These are phyloP conservation scores for Theodoxus fluviatilis DNA, from an alignment of 2,888 invertebrate genomes.

Conservation along the genomic window DNA sequence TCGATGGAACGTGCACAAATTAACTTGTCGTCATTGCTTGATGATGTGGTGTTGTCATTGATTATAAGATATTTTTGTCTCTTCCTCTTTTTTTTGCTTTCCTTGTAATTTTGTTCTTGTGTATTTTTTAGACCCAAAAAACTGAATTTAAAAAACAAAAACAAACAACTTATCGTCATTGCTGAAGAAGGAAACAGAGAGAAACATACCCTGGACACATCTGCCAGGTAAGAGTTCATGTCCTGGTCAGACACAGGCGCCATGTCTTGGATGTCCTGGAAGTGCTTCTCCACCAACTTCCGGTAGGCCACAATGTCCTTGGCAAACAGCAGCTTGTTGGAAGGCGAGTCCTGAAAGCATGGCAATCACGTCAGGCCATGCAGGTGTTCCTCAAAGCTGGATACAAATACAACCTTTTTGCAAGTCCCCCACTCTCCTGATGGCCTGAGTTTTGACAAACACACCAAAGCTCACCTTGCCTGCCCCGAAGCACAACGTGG, in stretches of 20 bases:
- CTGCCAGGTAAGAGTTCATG: constrained; percentile 97
- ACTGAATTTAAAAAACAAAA: neutral
- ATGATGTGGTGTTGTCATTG: no score
- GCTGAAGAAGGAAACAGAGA: constrained; percentile 21
- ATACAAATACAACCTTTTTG: no score
- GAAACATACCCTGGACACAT: constrained; percentile 83
- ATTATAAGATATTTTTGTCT: no score
- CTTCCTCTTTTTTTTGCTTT: no score
- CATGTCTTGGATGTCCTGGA: constrained; percentile 75
- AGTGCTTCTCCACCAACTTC: constrained; percentile 65
- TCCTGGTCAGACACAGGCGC: constrained; percentile 97
- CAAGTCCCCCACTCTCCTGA: no score
- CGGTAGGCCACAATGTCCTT: constrained; percentile 76
- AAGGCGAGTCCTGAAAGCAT: constrained; percentile 88
- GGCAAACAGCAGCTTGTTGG: constrained; percentile 97
- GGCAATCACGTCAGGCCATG: no score
- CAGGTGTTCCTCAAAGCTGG: no score
- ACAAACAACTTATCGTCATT: neutral
- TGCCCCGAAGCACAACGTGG: no score
- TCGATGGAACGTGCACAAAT: no score
- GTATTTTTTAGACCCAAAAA: neutral
- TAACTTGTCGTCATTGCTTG: no score
- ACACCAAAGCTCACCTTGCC: no score
- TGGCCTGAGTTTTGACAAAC: no score
- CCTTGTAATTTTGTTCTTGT: neutral